A percentile compares a stretch with the other conserved stretches of the same genome.
phyloP scores from a whole-genome alignment of 2,797 vertebrate genomes.

The Sciaenops ocellatus region DNA sequence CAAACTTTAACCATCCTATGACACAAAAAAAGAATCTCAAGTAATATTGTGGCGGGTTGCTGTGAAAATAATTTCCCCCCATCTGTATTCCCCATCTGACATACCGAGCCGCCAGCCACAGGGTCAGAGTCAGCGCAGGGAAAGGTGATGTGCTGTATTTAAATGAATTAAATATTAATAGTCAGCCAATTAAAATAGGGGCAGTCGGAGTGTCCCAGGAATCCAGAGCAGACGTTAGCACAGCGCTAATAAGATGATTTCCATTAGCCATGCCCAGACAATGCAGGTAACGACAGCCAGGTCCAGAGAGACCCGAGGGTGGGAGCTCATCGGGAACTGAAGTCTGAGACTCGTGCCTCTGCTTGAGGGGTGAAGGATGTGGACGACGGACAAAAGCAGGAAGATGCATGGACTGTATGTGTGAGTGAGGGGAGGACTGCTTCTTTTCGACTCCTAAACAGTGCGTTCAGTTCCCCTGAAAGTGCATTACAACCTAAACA shows the following conservation, averaged over 20 bases:
- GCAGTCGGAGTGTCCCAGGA: slow-evolving; percentile 69
- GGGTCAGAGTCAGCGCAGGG: slow-evolving; percentile 59
- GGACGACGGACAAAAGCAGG: slow-evolving; percentile 1
- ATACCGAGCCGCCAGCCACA: slow-evolving; percentile 13
- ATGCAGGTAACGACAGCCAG: slow-evolving; percentile 42
- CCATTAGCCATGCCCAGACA: slow-evolving; percentile 55
- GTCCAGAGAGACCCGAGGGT: slow-evolving; percentile 18
- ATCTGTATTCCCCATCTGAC: slow-evolving; percentile 45
- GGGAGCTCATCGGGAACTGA: slow-evolving; percentile 17
- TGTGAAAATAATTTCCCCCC: slow-evolving; percentile 11
- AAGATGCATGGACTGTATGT: not conserved
- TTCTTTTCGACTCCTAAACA: slow-evolving; percentile 23
- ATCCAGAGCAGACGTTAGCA: slow-evolving; percentile 73
- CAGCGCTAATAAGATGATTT: slow-evolving; percentile 77
- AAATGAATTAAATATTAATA: slow-evolving; percentile 85
- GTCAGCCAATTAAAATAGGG: slow-evolving; percentile 78
- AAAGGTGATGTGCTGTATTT: slow-evolving; percentile 78
- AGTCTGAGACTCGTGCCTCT: slow-evolving; percentile 28
- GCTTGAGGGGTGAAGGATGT: not conserved
- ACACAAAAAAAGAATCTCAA: slow-evolving; percentile 14
- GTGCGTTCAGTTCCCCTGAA: slow-evolving; percentile 45
- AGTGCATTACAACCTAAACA: slow-evolving; percentile 58
- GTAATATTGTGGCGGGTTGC: slow-evolving; percentile 7
- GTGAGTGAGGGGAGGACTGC: slow-evolving; percentile 2
- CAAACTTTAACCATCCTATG: not conserved